Evolutionary conservation across 2,888 invertebrate genomes (phyloP).

Genomic region (Coleophora flavipennella): DNA sequence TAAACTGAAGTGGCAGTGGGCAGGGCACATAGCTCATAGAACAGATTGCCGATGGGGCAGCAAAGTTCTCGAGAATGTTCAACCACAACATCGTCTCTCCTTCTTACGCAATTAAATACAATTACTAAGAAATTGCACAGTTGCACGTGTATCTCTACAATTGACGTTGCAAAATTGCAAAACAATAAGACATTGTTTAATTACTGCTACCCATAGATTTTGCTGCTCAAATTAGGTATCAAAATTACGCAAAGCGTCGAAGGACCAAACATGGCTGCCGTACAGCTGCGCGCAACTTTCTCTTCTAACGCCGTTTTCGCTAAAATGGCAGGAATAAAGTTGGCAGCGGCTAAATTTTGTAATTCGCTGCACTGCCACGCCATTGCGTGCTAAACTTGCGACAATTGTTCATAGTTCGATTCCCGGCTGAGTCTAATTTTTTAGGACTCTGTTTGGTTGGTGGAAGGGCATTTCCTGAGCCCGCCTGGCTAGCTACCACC

Average conservation of each 20-base stretch:
- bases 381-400: too few relatives aligned
- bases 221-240: conserved; percentile 36
- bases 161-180: conserved; percentile 24
- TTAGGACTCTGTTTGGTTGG: too few relatives aligned
- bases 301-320: conserved; percentile 54
- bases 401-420: too few relatives aligned
- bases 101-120: conserved; percentile 29
- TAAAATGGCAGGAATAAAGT: conserved; percentile 44
- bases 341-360: conserved; percentile 18
- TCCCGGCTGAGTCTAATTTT: too few relatives aligned
- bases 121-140: conserved; percentile 32
- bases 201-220: conserved; percentile 34
- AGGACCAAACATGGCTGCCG: conserved; percentile 29
- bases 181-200: conserved; percentile 39
- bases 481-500: too few relatives aligned
- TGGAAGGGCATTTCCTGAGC: too few relatives aligned
- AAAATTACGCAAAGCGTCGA: conserved; percentile 33
- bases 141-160: conserved; percentile 23
- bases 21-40: too few relatives aligned
- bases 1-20: too few relatives aligned
- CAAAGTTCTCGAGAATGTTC: too few relatives aligned
- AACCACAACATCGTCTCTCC: too few relatives aligned
- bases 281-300: conserved; percentile 46
- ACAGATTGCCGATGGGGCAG: too few relatives aligned
- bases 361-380: conserved; percentile 23